Conservation (phyloP, 2,797 vertebrate species). For the Ptychobarbus kaznakovi region DNA sequence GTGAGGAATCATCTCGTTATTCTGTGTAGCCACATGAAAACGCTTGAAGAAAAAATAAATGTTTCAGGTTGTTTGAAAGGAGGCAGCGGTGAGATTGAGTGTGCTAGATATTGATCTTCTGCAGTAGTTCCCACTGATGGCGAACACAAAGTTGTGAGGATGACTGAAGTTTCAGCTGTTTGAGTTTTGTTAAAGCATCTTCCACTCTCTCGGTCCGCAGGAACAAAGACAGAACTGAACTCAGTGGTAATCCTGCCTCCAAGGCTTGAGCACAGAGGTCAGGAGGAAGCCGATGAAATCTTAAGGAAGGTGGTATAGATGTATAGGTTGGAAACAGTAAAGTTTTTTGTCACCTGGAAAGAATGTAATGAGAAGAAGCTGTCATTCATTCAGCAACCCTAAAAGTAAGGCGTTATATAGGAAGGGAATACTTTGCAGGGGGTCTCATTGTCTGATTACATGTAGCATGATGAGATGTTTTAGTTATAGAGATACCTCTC, state of each 20-base stretch:
- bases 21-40: constrained; percentile 31
- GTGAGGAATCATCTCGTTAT: constrained; percentile 38
- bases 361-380: constrained; percentile 77
- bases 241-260: constrained; percentile 81
- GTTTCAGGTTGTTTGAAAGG: constrained; percentile 46
- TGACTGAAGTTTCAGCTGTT: constrained; percentile 73
- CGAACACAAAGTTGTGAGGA: constrained; percentile 73
- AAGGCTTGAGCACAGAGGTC: constrained; percentile 76
- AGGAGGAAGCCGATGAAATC: constrained; percentile 77
- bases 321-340: constrained; percentile 63
- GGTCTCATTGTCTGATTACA: constrained; percentile 66
- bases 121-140: constrained; percentile 70
- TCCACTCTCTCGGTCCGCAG: constrained; percentile 57
- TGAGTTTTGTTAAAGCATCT: constrained; percentile 80
- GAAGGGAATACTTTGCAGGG: neutral
- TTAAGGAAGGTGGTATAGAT: constrained; percentile 62
- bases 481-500: constrained; percentile 72
- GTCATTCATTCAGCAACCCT: constrained; percentile 68
- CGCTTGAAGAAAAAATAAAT: constrained; percentile 3
- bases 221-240: constrained; percentile 78
- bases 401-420: constrained; percentile 24
- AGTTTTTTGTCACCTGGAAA: constrained; percentile 72
- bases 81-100: constrained; percentile 42
- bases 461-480: constrained; percentile 73
- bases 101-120: constrained; percentile 69